phyloP scores from a whole-genome alignment of 2,113 vertebrate genomes.

The Centrocercus urophasianus region DNA sequence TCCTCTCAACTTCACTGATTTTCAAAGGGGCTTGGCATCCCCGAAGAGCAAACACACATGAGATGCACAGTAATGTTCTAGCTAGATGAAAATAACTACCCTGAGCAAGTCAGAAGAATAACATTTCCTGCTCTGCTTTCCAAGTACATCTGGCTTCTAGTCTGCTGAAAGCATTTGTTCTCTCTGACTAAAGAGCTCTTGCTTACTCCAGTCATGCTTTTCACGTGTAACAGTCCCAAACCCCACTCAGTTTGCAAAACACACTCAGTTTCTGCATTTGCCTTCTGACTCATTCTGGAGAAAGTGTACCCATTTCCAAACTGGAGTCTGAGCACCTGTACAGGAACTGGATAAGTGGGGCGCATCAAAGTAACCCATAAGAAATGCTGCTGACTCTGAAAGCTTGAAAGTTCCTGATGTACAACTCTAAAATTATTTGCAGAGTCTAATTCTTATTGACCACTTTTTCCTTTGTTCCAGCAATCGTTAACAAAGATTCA shows the following conservation, averaged over 20 bases:
- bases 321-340: background rate
- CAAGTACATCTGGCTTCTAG: background rate
- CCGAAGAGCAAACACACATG: background rate
- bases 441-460: background rate
- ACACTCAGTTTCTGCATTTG: background rate
- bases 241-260: background rate
- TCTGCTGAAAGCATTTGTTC: slow-evolving; percentile 25
- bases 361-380: background rate
- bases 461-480: background rate
- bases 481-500: background rate
- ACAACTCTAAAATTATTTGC: background rate
- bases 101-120: slow-evolving; percentile 6
- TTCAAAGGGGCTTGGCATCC: background rate
- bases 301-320: background rate
- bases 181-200: background rate
- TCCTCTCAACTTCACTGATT: background rate
- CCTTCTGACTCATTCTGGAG: background rate
- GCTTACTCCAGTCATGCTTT: background rate
- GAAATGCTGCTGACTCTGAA: background rate
- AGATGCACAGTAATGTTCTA: background rate
- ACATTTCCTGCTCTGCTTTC: slow-evolving; percentile 40
- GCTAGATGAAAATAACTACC: background rate
- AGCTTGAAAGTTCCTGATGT: background rate
- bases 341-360: background rate
- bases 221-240: background rate